Base-by-base conservation (phyloP, 2,797 vertebrate genomes). In the Lacerta viridis region DNA sequence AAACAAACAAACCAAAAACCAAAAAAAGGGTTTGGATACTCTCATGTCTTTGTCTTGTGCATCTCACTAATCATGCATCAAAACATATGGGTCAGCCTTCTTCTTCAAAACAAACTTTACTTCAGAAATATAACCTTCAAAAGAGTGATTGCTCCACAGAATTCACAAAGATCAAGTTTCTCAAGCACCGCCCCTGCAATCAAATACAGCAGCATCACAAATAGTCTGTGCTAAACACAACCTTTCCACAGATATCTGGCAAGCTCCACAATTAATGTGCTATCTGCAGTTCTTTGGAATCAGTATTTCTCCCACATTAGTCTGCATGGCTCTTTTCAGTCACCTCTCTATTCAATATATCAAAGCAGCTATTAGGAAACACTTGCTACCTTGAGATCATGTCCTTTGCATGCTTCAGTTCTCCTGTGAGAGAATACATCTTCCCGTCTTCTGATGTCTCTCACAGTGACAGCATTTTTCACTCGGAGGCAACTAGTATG, bases 341-440 rank as follows among this genome's bases (percentile, higher is more conserved):
- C 29, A 85, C 11, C 80, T 23, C 90, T 50, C 17, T 43, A 20
- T 3, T 88, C 87, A 84, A 86, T 87, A 43, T 82, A 91, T 66
- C 13, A 72, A 92, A 8, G 0, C 33, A 89, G 7, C 25, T 17
- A 83, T 89, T 83, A 86, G 50, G 88, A 91, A 82, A 27, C 59
- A 92, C 89, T 85, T 91, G 18, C 43, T 87, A 23, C 27, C 29
- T 87, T 90, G 29, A 36, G 85, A 39, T 80, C 33, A 10, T 74
- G 17, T 80, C 83, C 79, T 92, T 74, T 85, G 39, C 87, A 78
- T 80, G 87, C 90, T 90, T 89, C 85, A 91, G 11, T n/a, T 75
- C 86, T 77, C 10, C 69, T 91, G 77, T 84, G 85, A 61, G 39
- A 85, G 46, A 85, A 83, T 13, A 43, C 33, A 2, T 17, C 77